These are phyloP conservation scores for Cheilosia pagana DNA, from an alignment of 2,888 invertebrate genomes.

Conservation along the genomic window DNA sequence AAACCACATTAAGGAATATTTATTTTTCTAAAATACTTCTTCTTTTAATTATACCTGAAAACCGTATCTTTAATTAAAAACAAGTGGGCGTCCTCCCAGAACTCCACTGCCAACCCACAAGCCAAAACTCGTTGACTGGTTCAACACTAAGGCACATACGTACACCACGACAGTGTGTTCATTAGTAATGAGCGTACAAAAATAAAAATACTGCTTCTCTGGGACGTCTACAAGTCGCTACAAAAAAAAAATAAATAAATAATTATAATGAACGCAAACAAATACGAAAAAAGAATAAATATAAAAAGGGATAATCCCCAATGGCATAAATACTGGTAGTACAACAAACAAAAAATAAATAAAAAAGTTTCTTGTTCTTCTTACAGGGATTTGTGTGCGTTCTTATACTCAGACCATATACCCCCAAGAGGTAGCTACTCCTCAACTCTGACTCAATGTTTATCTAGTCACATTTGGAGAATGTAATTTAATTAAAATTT, in stretches of 20 bases:
- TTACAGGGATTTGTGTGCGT: slow-evolving; percentile 54
- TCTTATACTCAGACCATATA: slow-evolving; percentile 34
- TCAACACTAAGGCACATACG: slow-evolving; percentile 7
- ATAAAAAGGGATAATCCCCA: slow-evolving; percentile 13
- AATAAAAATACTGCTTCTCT: slow-evolving; percentile 33
- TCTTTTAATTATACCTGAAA: slow-evolving; percentile 13
- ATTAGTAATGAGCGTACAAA: slow-evolving; percentile 40
- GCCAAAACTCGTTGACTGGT: slow-evolving; percentile 7
- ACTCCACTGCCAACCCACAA: background rate
- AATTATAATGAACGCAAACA: background rate
- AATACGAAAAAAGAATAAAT: slow-evolving; percentile 12
- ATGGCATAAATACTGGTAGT: background rate
- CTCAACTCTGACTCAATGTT: slow-evolving; percentile 25
- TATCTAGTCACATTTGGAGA: slow-evolving; percentile 59
- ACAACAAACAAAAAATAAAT: slow-evolving; percentile 27
- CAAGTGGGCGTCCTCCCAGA: background rate
- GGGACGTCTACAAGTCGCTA: background rate
- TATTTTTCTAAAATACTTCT: background rate
- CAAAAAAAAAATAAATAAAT: slow-evolving; percentile 9
- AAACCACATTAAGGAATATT: slow-evolving; percentile 12
- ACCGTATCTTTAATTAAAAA: slow-evolving; percentile 30
- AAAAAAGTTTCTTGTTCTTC: slow-evolving; percentile 44
- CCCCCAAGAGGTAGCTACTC: background rate
- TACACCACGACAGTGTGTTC: slow-evolving; percentile 25
- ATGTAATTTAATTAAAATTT: slow-evolving; percentile 63